phyloP scores from a whole-genome alignment of 2,888 invertebrate genomes.

The Lacanobia oleracea region DNA sequence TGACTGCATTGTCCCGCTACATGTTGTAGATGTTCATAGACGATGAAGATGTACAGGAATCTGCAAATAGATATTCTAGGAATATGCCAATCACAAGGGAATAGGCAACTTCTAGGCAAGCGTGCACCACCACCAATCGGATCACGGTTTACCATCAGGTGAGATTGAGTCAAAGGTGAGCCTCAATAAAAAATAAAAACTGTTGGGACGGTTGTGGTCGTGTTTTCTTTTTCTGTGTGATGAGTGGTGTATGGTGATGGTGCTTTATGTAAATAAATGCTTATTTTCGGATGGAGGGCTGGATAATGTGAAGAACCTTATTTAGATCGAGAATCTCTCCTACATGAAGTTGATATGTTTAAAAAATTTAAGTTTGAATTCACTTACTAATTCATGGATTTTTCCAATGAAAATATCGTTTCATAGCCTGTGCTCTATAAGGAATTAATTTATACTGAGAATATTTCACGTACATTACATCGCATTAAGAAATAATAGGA shows the following conservation, averaged over 20 bases:
- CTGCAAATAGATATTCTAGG: too few relatives aligned
- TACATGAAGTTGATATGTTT: neutral
- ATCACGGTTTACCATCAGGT: neutral
- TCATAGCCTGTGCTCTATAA: neutral
- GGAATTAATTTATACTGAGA: too few relatives aligned
- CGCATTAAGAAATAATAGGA: neutral
- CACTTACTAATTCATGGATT: neutral
- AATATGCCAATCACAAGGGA: neutral
- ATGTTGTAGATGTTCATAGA: too few relatives aligned
- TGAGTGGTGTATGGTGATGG: constrained; percentile 9
- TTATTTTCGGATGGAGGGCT: neutral
- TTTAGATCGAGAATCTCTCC: too few relatives aligned
- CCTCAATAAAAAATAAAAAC: neutral
- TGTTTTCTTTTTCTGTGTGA: constrained; percentile 6
- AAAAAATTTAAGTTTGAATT: too few relatives aligned
- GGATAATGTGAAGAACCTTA: too few relatives aligned
- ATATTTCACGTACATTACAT: too few relatives aligned
- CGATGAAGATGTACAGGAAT: too few relatives aligned
- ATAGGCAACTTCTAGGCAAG: neutral
- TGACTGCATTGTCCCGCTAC: too few relatives aligned
- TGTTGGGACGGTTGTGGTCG: neutral
- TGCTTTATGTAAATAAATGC: constrained; percentile 16
- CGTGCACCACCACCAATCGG: neutral
- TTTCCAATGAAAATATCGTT: neutral
- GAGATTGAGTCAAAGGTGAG: neutral